Evolutionary conservation across 2,113 vertebrate genomes (phyloP), one percentile per base, ranked within the genome.

Genomic region (Ochotona curzoniae): DNA sequence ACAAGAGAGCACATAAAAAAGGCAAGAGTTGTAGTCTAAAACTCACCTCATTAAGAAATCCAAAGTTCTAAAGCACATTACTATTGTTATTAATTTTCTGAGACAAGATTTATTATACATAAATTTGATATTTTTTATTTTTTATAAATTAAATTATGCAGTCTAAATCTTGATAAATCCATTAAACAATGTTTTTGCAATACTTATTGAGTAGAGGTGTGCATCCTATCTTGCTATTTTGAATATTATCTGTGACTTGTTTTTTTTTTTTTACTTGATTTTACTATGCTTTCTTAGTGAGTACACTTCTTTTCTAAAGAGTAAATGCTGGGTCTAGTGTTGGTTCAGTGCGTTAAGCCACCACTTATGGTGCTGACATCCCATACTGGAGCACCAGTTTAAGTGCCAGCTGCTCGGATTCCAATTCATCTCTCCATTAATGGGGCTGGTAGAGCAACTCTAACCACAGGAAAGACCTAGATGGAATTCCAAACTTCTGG

Each of bases 131-230:
- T 28, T 88, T 81, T 87, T 94, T 35, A 91, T 83, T 83, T 90
- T 93, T 83, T 60, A 89, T 69, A 93, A 91, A 51, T 70, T 80
- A 87, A 86, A 90, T 90, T 90, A 67, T 6, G 38, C 7, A 87
- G 81, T 60, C 38, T 71, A 67, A 92, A 75, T 10, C 32, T 86
- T 80, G 23, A 89, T 78, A 90, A 94, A 93, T 80, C 38, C 26
- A 90, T 91, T 90, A 93, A 90, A 70, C 8, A 54, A 70, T 17
- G 51, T 96, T 14, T 92, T 91, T 91, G 80, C 26, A 87, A 85
- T 73, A 78, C 35, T 74, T 73, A 57, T 25, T 61, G 20, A 44
- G 7, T 89, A 54, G 88, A 94, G 30, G 74, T 26, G 83, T 61
- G 89, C 8, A 78, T 94, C 15, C 38, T 83, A 89, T 84, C 15